These are phyloP conservation scores for Elanoides forficatus DNA, from an alignment of 2,113 vertebrate genomes.

Conservation along the genomic window DNA sequence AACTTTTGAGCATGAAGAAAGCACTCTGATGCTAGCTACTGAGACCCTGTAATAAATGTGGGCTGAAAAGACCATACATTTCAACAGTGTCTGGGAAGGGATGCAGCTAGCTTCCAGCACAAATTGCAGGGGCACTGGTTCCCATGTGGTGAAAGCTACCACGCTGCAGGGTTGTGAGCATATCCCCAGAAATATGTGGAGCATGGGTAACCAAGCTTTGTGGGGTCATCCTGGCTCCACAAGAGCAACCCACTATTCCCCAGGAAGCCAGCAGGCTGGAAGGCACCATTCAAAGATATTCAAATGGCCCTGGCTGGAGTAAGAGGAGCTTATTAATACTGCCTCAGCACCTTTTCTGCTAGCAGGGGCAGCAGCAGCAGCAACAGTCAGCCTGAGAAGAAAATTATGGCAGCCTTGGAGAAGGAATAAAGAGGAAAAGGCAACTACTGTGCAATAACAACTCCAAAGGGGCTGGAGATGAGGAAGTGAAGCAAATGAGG, in stretches of 20 bases:
- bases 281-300: not conserved
- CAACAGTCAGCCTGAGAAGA: not conserved
- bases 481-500: not conserved
- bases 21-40: not conserved
- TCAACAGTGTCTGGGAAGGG: not conserved
- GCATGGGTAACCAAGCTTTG: not conserved
- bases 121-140: not conserved
- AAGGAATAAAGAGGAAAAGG: not conserved
- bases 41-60: not conserved
- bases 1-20: not conserved
- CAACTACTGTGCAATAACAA: not conserved
- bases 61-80: not conserved
- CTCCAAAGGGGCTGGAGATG: not conserved
- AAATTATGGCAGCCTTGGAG: not conserved
- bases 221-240: not conserved
- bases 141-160: not conserved
- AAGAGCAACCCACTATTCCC: not conserved
- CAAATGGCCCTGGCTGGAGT: not conserved
- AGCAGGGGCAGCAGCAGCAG: not conserved
- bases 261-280: not conserved
- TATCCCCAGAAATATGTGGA: not conserved
- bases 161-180: not conserved
- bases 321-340: not conserved
- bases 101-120: not conserved
- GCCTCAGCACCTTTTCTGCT: not conserved